Base-by-base conservation (phyloP, 2,888 invertebrate genomes). In the Phyto melanocephala region DNA sequence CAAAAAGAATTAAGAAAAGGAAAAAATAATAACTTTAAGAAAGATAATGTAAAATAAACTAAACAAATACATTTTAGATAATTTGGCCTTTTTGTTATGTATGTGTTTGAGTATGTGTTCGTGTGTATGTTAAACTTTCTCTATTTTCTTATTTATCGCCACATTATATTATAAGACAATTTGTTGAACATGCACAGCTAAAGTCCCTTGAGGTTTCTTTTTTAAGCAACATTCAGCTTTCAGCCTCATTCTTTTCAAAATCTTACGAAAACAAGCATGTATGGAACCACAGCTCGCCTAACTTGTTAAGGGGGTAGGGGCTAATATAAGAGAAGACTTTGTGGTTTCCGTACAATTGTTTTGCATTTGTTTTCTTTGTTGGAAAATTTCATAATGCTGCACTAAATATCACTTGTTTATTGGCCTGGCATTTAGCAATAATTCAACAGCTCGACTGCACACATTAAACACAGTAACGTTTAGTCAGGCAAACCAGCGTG, bases 1-100 rank as follows among this genome's bases (percentile, higher is more conserved):
- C 68, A 56, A 33, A 56, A n/a, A n/a, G n/a, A n/a, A n/a, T n/a
- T n/a, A n/a, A n/a, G n/a, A n/a, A n/a, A n/a, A n/a, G n/a, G n/a
- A n/a, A n/a, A n/a, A n/a, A 40, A 62, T 11, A 68, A 65, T 50
- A 65, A 42, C 56, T 35, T 71, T 70, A 75, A 33, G 28, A 68
- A 80, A 65, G 63, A 80, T 80, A 71, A 80, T 65, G 35, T 67
- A 28, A 58, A 81, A 81, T 71, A 76, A 81, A 67, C 65, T 81
- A 65, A 71, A 71, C 52, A 76, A 81, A 81, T 63, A 80, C 45
- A 58, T 71, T 67, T 60, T 28, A 71, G 45, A 81, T 71, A 81
- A 71, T 65, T 65, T 62, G 68, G 56, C 22, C 50, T 83, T 47
- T 78, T 40, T 72, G 35, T 35, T 37, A n/a, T n/a, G 24, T 7